phyloP scores from a whole-genome alignment of 2,797 vertebrate species.

The Anas flavirostris region DNA sequence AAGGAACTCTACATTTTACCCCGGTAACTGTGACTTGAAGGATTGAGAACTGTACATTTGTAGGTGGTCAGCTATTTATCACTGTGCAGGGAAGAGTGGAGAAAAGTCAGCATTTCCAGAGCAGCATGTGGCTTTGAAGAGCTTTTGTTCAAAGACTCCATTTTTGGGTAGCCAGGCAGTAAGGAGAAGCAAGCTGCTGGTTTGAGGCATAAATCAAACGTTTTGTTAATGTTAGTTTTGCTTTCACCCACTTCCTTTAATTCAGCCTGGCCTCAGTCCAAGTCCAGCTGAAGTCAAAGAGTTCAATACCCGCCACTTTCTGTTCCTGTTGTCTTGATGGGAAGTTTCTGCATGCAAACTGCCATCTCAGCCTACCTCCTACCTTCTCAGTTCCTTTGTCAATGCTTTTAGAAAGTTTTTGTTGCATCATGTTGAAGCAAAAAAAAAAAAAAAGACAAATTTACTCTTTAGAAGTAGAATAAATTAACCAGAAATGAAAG shows the following conservation, averaged over 20 bases:
- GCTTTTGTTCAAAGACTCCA: neutral
- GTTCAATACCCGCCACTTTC: neutral
- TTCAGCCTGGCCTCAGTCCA: neutral
- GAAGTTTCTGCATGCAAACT: neutral
- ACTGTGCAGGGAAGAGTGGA: neutral
- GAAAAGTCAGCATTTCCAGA: neutral
- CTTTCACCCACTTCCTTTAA: conserved; percentile 5
- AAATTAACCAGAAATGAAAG: neutral
- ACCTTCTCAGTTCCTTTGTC: neutral
- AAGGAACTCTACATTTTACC: neutral
- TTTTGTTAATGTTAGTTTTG: neutral
- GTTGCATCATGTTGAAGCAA: no score
- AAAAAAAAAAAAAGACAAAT: neutral
- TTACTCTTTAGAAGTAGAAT: neutral
- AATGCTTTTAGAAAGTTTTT: neutral
- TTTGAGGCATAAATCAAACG: neutral
- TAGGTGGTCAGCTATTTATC: neutral
- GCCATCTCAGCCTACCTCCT: neutral
- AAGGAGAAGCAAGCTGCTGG: neutral
- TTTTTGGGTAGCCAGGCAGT: neutral
- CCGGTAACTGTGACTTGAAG: fast-evolving
- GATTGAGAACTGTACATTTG: neutral
- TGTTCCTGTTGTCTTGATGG: neutral
- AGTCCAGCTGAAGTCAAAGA: neutral
- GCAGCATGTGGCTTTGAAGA: neutral